Evolutionary conservation across 2,113 vertebrate species (phyloP), one percentile per base, ranked within the genome.

Genomic region (Okapia johnstoni): DNA sequence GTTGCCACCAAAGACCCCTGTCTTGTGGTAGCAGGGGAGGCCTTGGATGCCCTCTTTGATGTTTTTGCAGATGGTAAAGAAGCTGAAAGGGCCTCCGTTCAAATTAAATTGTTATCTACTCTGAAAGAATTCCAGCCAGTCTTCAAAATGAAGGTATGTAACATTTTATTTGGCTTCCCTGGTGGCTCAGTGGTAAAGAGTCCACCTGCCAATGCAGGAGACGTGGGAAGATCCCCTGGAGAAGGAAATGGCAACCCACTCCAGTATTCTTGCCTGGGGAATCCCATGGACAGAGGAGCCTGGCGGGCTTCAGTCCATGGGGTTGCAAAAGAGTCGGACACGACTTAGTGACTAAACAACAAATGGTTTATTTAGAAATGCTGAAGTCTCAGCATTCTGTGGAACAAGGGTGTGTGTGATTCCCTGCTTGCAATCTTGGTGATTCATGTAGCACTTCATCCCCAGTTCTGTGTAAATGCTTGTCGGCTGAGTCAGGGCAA

Each of bases 61-160:
- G 99, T 99, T 33, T 99, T 99, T 96, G 99, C 99, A 5, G 99
- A 99, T 80, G 99, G 99, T 16, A 97, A 99, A 81, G 99, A 99
- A 98, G 99, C 99, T 0, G 99, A 99, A 98, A 98, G 89, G 13
- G 99, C 99, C 0, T 99, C 99, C 0, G 95, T 99, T 94, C 99
- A 99, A 98, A 99, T 99, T 96, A 98, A 98, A 66, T 97, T 99
- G 93, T 98, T 99, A 46, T 97, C 99, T 57, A 96, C 99, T 15
- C 98, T 99, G 77, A 99, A 99, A 97, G 98, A 99, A 92, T 99
- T 99, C 97, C 99, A 99, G 87, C 99, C 99, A 0, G 98, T 99
- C 88, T 99, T 99, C 97, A 99, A 99, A 98, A 98, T 98, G 96
- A 99, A 99, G 99, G 99, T 99, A 98, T 77, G 98, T 94, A 83